Conservation (phyloP, 2,797 vertebrate genomes). For the Graptemys geographica region DNA sequence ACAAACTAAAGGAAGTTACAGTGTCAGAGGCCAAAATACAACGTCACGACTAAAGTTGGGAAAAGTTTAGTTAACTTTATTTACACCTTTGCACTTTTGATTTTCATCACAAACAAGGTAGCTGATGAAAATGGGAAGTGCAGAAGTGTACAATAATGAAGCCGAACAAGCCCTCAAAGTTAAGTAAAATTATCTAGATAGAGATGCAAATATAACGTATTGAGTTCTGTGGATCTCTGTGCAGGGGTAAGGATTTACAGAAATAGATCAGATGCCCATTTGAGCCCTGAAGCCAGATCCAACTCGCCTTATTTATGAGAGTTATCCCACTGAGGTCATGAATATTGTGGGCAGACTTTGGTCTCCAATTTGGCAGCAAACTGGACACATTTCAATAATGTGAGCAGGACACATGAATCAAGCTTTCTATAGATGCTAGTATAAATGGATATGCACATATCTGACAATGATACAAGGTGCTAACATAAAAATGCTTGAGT, state of each 20-base stretch:
- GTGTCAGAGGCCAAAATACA: not conserved
- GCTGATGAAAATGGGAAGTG: not conserved
- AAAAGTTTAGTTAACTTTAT: not conserved
- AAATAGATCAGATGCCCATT: not conserved
- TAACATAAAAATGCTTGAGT: not conserved
- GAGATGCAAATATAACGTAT: not conserved
- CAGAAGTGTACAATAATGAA: not conserved
- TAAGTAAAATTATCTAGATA: not conserved
- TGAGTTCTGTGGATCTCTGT: not conserved
- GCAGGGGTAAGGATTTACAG: not conserved
- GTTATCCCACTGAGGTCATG: not conserved
- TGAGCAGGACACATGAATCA: not conserved
- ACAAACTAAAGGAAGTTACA: not conserved
- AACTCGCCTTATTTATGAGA: not conserved
- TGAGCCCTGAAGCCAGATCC: not conserved
- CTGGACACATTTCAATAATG: not conserved
- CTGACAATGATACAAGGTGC: not conserved
- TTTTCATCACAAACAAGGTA: not conserved
- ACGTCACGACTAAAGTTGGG: rapidly evolving
- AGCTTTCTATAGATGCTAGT: not conserved
- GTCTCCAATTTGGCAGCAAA: not conserved
- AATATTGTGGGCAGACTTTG: not conserved
- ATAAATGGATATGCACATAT: not conserved
- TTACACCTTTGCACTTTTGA: not conserved
- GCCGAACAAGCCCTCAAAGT: not conserved